Evolutionary conservation across 2,113 vertebrate genomes (phyloP), one percentile per base, ranked within the genome.

Genomic region (Phaethornis superciliosus): DNA sequence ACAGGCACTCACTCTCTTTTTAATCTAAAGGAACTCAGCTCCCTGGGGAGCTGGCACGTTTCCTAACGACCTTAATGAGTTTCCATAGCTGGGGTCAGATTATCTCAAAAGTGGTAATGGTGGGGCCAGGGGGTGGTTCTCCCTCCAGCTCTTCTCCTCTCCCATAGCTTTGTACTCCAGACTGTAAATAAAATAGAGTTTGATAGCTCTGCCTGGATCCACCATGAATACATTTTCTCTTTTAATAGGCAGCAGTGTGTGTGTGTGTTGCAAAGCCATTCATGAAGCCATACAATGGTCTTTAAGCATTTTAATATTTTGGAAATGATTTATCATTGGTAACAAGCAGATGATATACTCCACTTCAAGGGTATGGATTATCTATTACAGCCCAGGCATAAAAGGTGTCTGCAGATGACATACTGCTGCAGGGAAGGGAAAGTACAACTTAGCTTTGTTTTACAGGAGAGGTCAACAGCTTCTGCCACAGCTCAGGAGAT

Each of bases 271-370:
- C 67, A 46, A 7, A 74, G 79, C 58, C 27, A 10, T 63, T 89
- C 77, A 15, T 5, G 59, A 15, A 69, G 85, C 58, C 35, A 8
- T 49, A 1, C 28, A 79, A 70, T 67, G 30, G 54, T 65, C 63
- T 60, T 51, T 44, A 75, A 90, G 79, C 54, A 47, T 77, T 72
- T 93, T 83, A 88, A 60, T 91, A 46, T 85, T 95, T 95, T 55
- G 93, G 35, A 42, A 77, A 60, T 82, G 93, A 94, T 95, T 95
- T 96, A 88, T 96, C 80, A 20, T 81, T 78, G 89, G 70, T 87
- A 88, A 89, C 32, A 89, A 94, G 81, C 85, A 51, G 78, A 82
- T 93, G 88, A 95, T 81, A 62, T 70, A 84, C 93, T 95, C 70
- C 81, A 5, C 75, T 80, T 72, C 69, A 49, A 85, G 90, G 67